Evolutionary conservation across 2,113 vertebrate genomes (phyloP).

Genomic region (Prinia subflava): DNA sequence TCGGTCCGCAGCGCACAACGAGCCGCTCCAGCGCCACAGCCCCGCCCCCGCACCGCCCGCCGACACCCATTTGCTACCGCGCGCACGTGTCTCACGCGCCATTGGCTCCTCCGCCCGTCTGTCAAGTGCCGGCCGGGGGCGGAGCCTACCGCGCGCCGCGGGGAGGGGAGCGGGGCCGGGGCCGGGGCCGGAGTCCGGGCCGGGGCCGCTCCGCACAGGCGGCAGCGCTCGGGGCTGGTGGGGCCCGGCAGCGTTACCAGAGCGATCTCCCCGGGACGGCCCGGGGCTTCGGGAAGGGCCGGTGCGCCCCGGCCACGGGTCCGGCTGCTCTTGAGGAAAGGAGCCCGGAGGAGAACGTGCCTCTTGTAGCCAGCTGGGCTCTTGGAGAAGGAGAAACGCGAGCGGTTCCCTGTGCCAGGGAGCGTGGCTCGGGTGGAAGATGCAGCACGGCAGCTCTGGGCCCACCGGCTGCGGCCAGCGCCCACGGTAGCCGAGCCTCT

Average conservation of each 20-base stretch:
- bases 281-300: neutral
- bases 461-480: neutral
- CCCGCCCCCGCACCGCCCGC: neutral
- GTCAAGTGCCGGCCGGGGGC: neutral
- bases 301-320: neutral
- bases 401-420: fast-evolving
- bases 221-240: neutral
- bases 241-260: fast-evolving
- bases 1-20: conserved; percentile 1
- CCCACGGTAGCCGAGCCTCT: neutral
- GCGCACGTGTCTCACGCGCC: neutral
- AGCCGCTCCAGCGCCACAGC: neutral
- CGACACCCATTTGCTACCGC: neutral
- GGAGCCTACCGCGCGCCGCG: neutral
- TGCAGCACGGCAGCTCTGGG: neutral
- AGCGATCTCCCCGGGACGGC: too few species aligned
- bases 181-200: too few species aligned
- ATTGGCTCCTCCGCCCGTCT: neutral
- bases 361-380: neutral
- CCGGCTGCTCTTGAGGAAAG: neutral
- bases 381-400: fast-evolving
- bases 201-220: neutral
- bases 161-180: neutral
- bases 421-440: neutral
- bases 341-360: neutral